Percentiles rank a stretch among this genome's conserved stretches.
phyloP scores from a whole-genome alignment of 2,888 invertebrate species.

The Sesia bembeciformis region DNA sequence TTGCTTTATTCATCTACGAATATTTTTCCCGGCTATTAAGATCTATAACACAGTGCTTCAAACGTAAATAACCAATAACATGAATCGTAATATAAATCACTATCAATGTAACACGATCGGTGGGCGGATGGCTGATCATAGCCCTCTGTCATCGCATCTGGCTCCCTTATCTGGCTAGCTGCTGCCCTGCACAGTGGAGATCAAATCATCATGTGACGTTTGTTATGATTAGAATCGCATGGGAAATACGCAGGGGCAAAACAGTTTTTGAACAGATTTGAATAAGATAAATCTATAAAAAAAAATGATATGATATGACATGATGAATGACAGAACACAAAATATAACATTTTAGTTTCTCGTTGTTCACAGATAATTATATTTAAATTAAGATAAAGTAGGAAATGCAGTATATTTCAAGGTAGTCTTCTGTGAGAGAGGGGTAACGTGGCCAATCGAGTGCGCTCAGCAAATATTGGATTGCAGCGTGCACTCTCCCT shows the following conservation, averaged over 20 bases:
- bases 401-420: too few relatives aligned
- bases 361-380: too few relatives aligned
- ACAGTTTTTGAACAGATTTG: background rate
- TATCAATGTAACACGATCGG: conserved; percentile 44
- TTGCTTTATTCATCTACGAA: background rate
- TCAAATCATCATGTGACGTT: conserved; percentile 8
- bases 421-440: too few relatives aligned
- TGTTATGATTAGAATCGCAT: background rate
- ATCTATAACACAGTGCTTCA: background rate
- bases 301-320: background rate
- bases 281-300: background rate
- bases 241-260: background rate
- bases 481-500: too few relatives aligned
- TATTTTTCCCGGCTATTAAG: background rate
- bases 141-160: conserved; percentile 31
- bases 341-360: too few relatives aligned
- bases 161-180: conserved; percentile 40
- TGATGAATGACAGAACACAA: background rate
- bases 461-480: too few relatives aligned
- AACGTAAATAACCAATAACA: background rate
- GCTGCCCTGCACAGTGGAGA: conserved; percentile 19
- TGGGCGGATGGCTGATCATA: conserved; percentile 40
- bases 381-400: too few relatives aligned
- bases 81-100: conserved; percentile 1
- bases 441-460: too few relatives aligned